Evolutionary conservation across 37 sponge, comb jelly and placozoan genomes (phyloP).

Genomic region (Cliona cf. orientalis): DNA sequence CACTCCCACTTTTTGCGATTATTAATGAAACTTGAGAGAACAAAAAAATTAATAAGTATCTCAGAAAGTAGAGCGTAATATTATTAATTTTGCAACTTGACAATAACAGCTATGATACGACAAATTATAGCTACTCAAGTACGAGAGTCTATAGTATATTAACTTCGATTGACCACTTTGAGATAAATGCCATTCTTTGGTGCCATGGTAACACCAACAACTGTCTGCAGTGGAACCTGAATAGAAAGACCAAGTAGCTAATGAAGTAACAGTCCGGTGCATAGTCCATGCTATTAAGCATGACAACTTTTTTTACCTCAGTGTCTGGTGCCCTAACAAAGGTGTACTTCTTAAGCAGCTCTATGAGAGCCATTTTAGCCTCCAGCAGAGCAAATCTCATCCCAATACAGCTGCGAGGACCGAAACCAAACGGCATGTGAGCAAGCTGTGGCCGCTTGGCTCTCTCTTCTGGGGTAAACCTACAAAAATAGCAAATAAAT

Average conservation of each 20-base stretch:
- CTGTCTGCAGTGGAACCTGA: slow-evolving; percentile 53
- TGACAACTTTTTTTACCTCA: too few relatives aligned
- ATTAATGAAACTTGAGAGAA: too few relatives aligned
- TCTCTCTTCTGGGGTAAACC: slow-evolving; percentile 75
- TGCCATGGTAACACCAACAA: slow-evolving; percentile 60
- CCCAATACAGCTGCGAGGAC: slow-evolving; percentile 84
- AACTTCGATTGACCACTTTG: slow-evolving; percentile 8
- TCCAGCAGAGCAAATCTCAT: slow-evolving; percentile 83
- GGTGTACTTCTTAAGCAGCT: slow-evolving; percentile 54
- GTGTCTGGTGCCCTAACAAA: slow-evolving; percentile 55
- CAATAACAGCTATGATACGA: too few relatives aligned
- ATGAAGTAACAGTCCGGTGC: background rate
- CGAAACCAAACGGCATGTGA: slow-evolving; percentile 80
- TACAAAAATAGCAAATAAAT: too few relatives aligned
- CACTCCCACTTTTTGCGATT: too few relatives aligned
- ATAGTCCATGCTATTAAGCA: too few relatives aligned
- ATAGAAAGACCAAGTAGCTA: background rate
- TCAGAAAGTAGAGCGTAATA: too few relatives aligned
- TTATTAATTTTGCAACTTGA: too few relatives aligned
- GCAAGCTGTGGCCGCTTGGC: slow-evolving; percentile 43
- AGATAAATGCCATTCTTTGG: slow-evolving; percentile 69
- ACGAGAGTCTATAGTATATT: too few relatives aligned
- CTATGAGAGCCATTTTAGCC: slow-evolving; percentile 72
- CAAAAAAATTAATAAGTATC: too few relatives aligned
- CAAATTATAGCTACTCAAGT: too few relatives aligned